A percentile compares a stretch with the other conserved stretches of the same genome.
Conservation (phyloP, 2,797 vertebrate species). For the Schizopygopsis malacanthus region DNA sequence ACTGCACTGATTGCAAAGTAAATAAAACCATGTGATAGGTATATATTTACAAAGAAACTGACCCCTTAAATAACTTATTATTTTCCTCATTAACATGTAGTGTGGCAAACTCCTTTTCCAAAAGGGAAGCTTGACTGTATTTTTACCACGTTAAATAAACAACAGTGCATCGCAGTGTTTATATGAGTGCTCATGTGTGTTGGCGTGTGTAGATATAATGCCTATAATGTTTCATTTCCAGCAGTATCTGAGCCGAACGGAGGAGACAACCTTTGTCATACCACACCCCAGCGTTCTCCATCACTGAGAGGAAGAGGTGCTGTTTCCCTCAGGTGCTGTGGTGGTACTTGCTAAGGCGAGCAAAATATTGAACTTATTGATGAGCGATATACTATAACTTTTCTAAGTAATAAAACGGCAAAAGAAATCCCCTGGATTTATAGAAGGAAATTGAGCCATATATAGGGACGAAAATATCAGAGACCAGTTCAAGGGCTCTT, state of each 20-base stretch:
- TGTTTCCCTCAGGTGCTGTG: conserved; percentile 14
- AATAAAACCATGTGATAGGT: not conserved
- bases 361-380: not conserved
- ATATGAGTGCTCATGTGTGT: not conserved
- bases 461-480: not conserved
- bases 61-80: not conserved
- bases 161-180: not conserved
- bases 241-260: not conserved
- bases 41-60: not conserved
- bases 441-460: not conserved
- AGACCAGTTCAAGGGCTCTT: not conserved
- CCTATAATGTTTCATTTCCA: conserved; percentile 6
- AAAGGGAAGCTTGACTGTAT: not conserved
- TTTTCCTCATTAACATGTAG: not conserved
- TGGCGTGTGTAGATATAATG: not conserved
- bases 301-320: conserved; percentile 41
- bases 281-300: not conserved
- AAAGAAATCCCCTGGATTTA: not conserved
- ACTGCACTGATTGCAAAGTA: conserved; percentile 6
- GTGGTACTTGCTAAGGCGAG: not conserved
- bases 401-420: not conserved
- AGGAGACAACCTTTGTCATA: conserved; percentile 40
- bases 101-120: not conserved
- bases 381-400: not conserved
- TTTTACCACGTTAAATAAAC: not conserved